Evolutionary conservation across 2,888 invertebrate genomes (phyloP).

Genomic region (Ashinkailepas kermadecensis): DNA sequence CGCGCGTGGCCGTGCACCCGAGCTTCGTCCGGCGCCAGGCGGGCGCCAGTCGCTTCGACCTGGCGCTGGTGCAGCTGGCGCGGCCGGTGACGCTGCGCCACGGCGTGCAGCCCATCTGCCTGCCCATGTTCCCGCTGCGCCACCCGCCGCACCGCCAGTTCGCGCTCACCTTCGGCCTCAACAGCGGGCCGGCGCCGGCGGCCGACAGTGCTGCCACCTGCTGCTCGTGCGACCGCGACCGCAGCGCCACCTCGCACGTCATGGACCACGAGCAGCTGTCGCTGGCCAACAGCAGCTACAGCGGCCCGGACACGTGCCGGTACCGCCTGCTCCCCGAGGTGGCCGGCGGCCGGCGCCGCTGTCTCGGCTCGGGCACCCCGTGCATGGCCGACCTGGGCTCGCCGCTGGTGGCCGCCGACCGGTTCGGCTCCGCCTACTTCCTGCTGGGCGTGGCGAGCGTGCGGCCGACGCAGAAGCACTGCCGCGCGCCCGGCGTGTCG

Average conservation of each 20-base stretch:
- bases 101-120: neutral
- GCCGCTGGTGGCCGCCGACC: constrained; percentile 1
- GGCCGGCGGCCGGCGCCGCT: neutral
- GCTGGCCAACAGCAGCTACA: neutral
- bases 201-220: neutral
- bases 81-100: neutral
- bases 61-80: neutral
- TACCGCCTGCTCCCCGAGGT: neutral
- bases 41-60: neutral
- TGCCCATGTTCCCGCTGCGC: neutral
- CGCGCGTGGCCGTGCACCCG: neutral
- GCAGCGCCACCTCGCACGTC: neutral
- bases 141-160: neutral
- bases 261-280: neutral
- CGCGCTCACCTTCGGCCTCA: neutral
- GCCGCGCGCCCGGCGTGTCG: neutral
- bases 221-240: neutral
- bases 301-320: neutral
- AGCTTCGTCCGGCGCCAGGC: neutral
- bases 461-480: neutral
- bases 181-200: neutral
- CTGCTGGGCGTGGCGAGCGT: neutral
- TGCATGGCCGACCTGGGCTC: neutral
- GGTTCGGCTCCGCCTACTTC: neutral
- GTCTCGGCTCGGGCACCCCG: neutral